Evolutionary conservation across 2,797 vertebrate species (phyloP).

Genomic region (Lutjanus argentimaculatus): DNA sequence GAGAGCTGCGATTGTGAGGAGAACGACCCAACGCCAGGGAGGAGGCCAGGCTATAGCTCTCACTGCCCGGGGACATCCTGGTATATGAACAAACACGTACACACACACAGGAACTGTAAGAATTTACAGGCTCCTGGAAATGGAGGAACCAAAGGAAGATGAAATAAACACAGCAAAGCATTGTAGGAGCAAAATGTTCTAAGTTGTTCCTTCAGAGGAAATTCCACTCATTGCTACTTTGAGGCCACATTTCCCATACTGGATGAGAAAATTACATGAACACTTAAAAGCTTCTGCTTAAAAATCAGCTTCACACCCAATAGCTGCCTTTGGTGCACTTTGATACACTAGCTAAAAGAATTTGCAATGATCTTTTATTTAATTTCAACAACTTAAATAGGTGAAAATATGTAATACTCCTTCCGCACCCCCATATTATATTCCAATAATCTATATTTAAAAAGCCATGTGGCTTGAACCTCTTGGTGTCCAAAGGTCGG

Average conservation of each 20-base stretch:
- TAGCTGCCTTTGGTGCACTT: neutral
- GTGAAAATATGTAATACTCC: neutral
- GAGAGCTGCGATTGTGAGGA: slow-evolving; percentile 96
- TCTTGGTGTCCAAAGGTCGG: slow-evolving; percentile 93
- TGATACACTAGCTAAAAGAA: neutral
- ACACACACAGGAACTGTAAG: slow-evolving; percentile 19
- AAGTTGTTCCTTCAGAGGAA: slow-evolving; percentile 40
- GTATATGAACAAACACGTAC: slow-evolving; percentile 20
- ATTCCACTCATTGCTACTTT: slow-evolving; percentile 36
- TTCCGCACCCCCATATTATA: neutral
- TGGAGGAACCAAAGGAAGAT: slow-evolving; percentile 12
- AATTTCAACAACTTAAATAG: neutral
- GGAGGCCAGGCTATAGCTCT: slow-evolving; percentile 94
- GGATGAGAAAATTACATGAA: neutral
- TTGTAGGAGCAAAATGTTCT: slow-evolving; percentile 20
- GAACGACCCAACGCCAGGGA: slow-evolving; percentile 93
- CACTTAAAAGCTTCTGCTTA: slow-evolving; percentile 18
- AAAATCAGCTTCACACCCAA: slow-evolving; percentile 2
- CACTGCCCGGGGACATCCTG: slow-evolving; percentile 96
- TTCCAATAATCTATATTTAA: neutral
- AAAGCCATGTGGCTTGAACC: slow-evolving; percentile 75
- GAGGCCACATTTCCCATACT: slow-evolving; percentile 23
- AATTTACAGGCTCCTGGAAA: slow-evolving; percentile 22
- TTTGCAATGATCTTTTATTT: neutral
- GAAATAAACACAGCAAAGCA: slow-evolving; percentile 42